Conservation (phyloP, 2,888 invertebrate genomes). For the Sussaba pulchella region DNA sequence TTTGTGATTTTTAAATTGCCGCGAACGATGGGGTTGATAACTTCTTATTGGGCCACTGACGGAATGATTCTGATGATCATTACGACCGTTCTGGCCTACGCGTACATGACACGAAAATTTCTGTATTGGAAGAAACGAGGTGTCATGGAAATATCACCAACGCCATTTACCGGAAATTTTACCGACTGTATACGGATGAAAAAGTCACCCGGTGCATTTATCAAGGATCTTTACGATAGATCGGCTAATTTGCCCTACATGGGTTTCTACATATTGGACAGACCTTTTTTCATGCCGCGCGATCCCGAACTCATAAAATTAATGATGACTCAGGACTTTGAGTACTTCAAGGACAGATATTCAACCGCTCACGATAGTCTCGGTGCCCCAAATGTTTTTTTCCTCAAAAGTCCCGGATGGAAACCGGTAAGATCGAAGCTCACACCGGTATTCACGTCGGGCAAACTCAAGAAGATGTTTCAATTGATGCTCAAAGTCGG, state of each 20-base stretch:
- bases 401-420: slow-evolving; percentile 84
- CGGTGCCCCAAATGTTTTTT: slow-evolving; percentile 83
- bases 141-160: slow-evolving; percentile 81
- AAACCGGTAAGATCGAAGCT: slow-evolving; percentile 83
- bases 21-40: slow-evolving; percentile 74
- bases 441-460: slow-evolving; percentile 84
- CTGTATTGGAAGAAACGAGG: slow-evolving; percentile 82
- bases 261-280: slow-evolving; percentile 83
- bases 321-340: slow-evolving; percentile 84
- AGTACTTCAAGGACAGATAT: slow-evolving; percentile 82
- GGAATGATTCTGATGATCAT: slow-evolving; percentile 66
- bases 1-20: too few species aligned
- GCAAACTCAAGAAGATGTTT: slow-evolving; percentile 78
- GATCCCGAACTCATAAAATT: slow-evolving; percentile 84
- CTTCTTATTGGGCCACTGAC: slow-evolving; percentile 72
- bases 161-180: slow-evolving; percentile 84
- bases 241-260: slow-evolving; percentile 77
- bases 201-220: slow-evolving; percentile 78
- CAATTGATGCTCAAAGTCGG: slow-evolving; percentile 73
- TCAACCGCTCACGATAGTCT: slow-evolving; percentile 81
- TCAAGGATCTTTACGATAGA: slow-evolving; percentile 81
- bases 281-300: slow-evolving; percentile 83
- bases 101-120: slow-evolving; percentile 77
- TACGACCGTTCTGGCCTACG: slow-evolving; percentile 66
- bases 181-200: slow-evolving; percentile 76